Evolutionary conservation across 53 echinoderm and acorn worm species (phyloP), one percentile per base, ranked within the genome.

Genomic region (Luidia sarsii): DNA sequence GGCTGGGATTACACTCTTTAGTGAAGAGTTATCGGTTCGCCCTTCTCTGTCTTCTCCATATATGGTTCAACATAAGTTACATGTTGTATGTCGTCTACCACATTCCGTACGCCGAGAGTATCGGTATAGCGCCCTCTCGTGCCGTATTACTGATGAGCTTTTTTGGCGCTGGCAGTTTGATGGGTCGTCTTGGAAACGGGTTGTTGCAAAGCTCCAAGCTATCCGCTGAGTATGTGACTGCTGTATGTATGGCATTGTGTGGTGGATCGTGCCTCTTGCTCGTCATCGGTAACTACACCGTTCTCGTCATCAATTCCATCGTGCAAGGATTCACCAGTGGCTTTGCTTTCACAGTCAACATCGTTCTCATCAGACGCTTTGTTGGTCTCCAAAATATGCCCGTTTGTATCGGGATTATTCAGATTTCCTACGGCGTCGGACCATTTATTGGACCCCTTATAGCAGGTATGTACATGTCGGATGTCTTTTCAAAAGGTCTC

Each of bases 381-480:
- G 43, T 67, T 11, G 67, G 67, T 24, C 20, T 67, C 25, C 25
- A 1, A 9, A 22, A 67, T 19, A 25, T 67, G 11, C 24, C 67
- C 0, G 43, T 67, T 45, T 1, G 67, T 41, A 31, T 67, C 19
- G 67, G 32, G 13, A 10, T 67, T 3, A 24, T 24, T 13, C 8
- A 31, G 16, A 11, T 45, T 14, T 41, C 7, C 24, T 7, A 24
- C 9, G 67, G 67, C 7, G 16, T 41, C 28, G 67, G 67, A 41
- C 43, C 28, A 24, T 29, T 67, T 7, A 41, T 4, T 67, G 67
- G 67, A 43, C 67, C 67, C 1, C 43, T 67, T 15, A 39, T 67
- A 29, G 41, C 67, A 67, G 67, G 67, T 67, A 67, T n/a, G n/a
- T n/a, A n/a, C n/a, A n/a, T n/a, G n/a, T n/a, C n/a, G 38, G 18